phyloP scores from a whole-genome alignment of 2,888 invertebrate species.

The Adelognathus sp. region DNA sequence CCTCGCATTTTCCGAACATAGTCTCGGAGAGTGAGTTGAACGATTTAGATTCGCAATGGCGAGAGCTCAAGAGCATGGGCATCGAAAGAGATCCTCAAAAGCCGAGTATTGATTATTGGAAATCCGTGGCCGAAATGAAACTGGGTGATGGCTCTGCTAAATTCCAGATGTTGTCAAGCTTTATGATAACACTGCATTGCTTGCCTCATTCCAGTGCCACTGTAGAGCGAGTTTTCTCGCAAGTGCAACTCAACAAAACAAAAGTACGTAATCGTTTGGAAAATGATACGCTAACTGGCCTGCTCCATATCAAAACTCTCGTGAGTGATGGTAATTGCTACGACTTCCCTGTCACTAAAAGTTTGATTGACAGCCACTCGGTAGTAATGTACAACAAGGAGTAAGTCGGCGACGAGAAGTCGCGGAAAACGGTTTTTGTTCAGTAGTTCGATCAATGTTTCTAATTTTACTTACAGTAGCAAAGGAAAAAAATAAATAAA shows the following conservation, averaged over 20 bases:
- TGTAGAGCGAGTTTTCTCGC: not conserved
- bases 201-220: conserved; percentile 13
- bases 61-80: too few species aligned
- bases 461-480: too few species aligned
- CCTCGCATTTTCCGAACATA: conserved; percentile 16
- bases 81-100: too few species aligned
- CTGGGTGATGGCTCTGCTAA: not conserved
- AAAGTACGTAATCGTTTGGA: conserved; percentile 3
- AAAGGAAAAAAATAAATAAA: too few species aligned
- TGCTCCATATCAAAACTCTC: not conserved
- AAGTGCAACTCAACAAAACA: not conserved
- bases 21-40: conserved; percentile 11
- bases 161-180: conserved; percentile 6
- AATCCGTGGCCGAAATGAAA: not conserved
- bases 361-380: too few species aligned
- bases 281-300: not conserved
- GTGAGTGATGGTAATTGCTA: too few species aligned
- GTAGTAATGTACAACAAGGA: too few species aligned
- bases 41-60: not conserved
- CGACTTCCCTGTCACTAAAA: too few species aligned
- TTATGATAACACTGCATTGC: not conserved
- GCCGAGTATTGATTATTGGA: not conserved
- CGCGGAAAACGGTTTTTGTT: too few species aligned
- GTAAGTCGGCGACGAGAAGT: too few species aligned
- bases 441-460: too few species aligned